Evolutionary conservation across 2,797 vertebrate genomes (phyloP).

Genomic region (Harpagifer antarcticus): DNA sequence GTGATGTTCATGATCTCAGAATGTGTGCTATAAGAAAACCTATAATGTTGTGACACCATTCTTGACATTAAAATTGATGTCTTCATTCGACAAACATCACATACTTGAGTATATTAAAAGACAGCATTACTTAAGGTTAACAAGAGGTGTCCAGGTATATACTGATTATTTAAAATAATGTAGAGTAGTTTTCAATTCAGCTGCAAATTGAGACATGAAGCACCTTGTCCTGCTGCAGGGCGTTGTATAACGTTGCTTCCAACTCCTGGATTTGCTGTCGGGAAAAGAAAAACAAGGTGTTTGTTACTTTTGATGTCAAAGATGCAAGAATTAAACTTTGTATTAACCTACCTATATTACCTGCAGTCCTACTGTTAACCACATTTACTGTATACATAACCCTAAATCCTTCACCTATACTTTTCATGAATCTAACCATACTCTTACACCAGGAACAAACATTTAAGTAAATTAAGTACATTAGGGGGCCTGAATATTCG

Average conservation of each 20-base stretch:
- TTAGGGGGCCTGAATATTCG: background rate
- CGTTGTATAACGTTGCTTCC: slow-evolving; percentile 98
- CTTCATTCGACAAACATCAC: background rate
- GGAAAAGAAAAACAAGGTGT: slow-evolving; percentile 21
- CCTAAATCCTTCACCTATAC: background rate
- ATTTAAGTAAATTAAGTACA: too few species aligned
- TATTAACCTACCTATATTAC: background rate
- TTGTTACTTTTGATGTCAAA: slow-evolving; percentile 11
- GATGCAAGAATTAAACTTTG: background rate
- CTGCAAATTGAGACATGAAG: background rate
- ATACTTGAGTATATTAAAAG: background rate
- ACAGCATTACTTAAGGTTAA: background rate
- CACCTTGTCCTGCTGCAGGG: slow-evolving; percentile 97
- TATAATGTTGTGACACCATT: background rate
- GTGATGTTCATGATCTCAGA: background rate
- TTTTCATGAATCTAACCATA: background rate
- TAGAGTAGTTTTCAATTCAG: background rate
- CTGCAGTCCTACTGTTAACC: background rate
- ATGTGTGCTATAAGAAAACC: background rate
- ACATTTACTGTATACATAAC: background rate
- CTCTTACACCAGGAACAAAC: background rate
- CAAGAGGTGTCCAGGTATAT: background rate
- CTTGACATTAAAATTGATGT: background rate
- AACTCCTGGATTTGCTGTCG: slow-evolving; percentile 98
- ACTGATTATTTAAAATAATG: background rate